Evolutionary conservation across 2,797 vertebrate species (phyloP).

Genomic region (Pterois miles): DNA sequence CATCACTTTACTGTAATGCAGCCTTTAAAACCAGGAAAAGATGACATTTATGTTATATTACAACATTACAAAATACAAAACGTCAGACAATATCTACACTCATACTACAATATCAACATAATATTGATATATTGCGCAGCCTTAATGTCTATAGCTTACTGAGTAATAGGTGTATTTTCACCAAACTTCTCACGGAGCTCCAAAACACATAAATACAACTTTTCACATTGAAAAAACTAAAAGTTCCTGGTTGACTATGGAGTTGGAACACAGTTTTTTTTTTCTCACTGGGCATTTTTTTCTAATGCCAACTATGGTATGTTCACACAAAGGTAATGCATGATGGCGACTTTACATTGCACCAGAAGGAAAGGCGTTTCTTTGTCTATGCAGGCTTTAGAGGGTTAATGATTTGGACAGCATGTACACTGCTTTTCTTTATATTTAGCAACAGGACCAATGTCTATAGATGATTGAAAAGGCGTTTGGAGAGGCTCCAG

Average conservation of each 20-base stretch:
- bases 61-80: no score
- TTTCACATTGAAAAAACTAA: not conserved
- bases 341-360: not conserved
- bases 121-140: no score
- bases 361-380: not conserved
- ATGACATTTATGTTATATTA: no score
- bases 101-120: no score
- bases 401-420: not conserved
- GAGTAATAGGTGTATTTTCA: not conserved
- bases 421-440: not conserved
- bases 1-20: no score
- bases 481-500: not conserved
- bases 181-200: not conserved
- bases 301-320: not conserved
- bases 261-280: not conserved
- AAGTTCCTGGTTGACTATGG: not conserved
- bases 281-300: no score
- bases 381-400: not conserved
- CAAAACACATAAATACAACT: not conserved
- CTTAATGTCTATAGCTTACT: no score
- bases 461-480: conserved; percentile 2
- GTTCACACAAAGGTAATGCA: not conserved
- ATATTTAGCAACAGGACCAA: not conserved
- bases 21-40: no score
- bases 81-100: no score